phyloP scores from a whole-genome alignment of 2,797 vertebrate species.

The Cryptoblepharus egeriae region DNA sequence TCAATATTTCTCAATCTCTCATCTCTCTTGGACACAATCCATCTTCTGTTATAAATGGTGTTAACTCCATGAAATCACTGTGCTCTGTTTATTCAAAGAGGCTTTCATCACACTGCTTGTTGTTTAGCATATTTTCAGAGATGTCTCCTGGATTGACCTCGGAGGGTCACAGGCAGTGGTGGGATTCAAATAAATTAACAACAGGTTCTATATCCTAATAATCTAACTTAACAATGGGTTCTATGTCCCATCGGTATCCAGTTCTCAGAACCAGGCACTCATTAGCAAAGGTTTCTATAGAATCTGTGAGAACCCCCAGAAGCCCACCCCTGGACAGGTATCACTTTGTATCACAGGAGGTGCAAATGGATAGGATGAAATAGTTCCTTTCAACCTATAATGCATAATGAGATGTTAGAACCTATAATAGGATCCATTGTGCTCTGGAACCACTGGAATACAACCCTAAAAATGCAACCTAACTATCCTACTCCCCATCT shows the following conservation, averaged over 20 bases:
- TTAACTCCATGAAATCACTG: background rate
- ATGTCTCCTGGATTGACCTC: background rate
- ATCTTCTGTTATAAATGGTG: background rate
- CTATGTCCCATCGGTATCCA: too few relatives aligned
- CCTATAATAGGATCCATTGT: background rate
- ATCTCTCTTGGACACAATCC: background rate
- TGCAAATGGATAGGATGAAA: background rate
- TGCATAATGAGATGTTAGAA: background rate
- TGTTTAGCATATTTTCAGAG: background rate
- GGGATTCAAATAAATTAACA: too few relatives aligned
- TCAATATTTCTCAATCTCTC: background rate
- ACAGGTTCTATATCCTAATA: too few relatives aligned
- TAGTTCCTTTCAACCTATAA: background rate
- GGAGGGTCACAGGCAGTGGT: too few relatives aligned
- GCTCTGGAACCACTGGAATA: too few relatives aligned
- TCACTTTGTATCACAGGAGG: background rate
- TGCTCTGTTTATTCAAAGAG: background rate
- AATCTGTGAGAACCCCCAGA: too few relatives aligned
- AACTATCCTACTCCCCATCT: too few relatives aligned
- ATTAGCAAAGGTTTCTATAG: too few relatives aligned
- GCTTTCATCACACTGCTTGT: conserved; percentile 1
- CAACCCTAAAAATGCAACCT: too few relatives aligned
- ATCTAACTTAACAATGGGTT: too few relatives aligned
- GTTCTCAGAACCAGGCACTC: too few relatives aligned
- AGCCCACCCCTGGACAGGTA: too few relatives aligned